Conservation (phyloP, 1,140 invertebrate species). For the Prorops nasuta region DNA sequence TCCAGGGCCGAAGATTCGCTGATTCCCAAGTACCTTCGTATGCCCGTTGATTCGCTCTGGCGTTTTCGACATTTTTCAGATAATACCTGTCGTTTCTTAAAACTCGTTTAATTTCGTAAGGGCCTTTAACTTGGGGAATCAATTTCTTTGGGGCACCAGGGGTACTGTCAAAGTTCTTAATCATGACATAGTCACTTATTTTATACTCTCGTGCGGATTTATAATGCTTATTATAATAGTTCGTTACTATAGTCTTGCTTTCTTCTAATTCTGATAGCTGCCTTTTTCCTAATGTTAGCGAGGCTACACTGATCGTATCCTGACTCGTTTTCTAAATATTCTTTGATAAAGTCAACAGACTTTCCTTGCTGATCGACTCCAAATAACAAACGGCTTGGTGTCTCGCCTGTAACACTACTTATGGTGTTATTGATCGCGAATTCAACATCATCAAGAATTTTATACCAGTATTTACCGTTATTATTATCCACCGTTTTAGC, state of each 20-base stretch:
- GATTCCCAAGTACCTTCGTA: background rate
- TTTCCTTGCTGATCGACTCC: background rate
- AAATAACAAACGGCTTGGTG: conserved; percentile 1
- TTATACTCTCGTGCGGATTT: background rate
- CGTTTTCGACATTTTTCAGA: background rate
- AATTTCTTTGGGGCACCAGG: conserved; percentile 2
- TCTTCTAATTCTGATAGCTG: background rate
- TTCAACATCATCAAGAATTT: background rate
- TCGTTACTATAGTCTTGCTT: background rate
- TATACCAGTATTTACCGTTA: background rate
- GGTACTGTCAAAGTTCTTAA: conserved; percentile 7
- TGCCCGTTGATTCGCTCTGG: background rate
- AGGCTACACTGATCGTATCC: background rate
- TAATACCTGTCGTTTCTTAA: background rate
- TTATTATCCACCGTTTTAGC: background rate
- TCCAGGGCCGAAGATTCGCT: background rate
- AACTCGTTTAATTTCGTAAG: background rate
- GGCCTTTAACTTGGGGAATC: conserved; percentile 3
- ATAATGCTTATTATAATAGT: background rate
- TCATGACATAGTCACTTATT: background rate
- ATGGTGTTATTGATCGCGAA: conserved; percentile 5
- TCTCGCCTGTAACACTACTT: background rate
- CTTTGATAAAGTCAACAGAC: background rate
- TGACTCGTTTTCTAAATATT: background rate
- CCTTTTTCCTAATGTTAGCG: background rate